Base-by-base conservation (phyloP, 1,140 invertebrate genomes). In the Xylocopa sonorina region DNA sequence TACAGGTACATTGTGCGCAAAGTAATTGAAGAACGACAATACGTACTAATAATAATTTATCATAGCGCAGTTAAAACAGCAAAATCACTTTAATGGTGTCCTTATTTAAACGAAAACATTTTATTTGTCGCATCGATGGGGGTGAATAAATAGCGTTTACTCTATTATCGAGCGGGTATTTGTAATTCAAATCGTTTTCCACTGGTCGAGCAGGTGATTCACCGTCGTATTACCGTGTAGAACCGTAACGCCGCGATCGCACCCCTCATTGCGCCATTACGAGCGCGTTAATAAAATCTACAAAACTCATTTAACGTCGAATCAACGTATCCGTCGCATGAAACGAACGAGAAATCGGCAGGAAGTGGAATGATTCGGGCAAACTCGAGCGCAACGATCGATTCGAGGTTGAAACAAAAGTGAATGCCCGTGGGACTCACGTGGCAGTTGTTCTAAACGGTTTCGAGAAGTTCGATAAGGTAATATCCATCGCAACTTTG, bases 161-260 rank as follows among this genome's bases (percentile, higher is more conserved):
- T 89, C 85, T 85, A 88, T 89, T 88, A 89, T 89, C 87, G 82
- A 83, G 58, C 63, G 60, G 55, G 43, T 77, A 88, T 89, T 86
- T 89, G 83, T 80, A 89, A 89, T 87, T 89, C 83, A 89, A 86
- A 89, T 87, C 18, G 75, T 82, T 84, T 67, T 29, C 80, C 73
- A n/a, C 73, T 75, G 78, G 76, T 73, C 53, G 77, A 79, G 81
- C 80, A 71, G 84, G 78, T 87, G 88, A 88, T 88, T 83, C 76
- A 79, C 75, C 75, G 80, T 58, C 62, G 80, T 74, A 80, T 84
- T 86, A 69, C 57, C 66, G 62, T 58, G 34, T 74, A 84, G 87
- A 88, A 87, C 88, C 85, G 74, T 78, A 84, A 51, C 43, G 48
- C 29, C 29, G 41, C 21, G 34, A 41, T 14, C 24, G 41, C 24